Evolutionary conservation across 2,113 vertebrate genomes (phyloP).

Genomic region (Corynorhinus townsendii): DNA sequence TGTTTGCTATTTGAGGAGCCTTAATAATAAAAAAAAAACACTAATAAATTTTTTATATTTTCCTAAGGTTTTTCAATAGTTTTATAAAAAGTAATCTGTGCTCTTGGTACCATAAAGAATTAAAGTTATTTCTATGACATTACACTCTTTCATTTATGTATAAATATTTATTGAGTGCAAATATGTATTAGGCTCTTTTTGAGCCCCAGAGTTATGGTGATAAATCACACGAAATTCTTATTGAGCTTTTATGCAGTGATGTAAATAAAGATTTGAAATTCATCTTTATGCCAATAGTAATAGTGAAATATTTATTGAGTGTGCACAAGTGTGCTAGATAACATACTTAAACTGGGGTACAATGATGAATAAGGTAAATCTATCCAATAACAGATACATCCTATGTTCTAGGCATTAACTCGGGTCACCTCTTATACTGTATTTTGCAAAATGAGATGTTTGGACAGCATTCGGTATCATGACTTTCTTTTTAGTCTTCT

Average conservation of each 20-base stretch:
- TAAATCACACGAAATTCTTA: neutral
- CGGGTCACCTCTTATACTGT: neutral
- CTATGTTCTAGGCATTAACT: neutral
- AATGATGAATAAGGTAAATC: neutral
- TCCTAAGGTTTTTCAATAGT: neutral
- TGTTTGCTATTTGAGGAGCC: neutral
- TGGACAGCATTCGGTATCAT: neutral
- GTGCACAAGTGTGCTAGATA: neutral
- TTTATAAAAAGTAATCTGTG: neutral
- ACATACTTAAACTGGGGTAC: neutral
- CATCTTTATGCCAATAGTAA: neutral
- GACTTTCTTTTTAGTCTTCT: neutral
- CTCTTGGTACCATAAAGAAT: neutral
- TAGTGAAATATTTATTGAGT: neutral
- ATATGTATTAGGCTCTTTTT: neutral
- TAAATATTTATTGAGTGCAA: neutral
- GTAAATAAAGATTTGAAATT: neutral
- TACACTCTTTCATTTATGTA: neutral
- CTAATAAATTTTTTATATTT: neutral
- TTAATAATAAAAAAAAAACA: neutral
- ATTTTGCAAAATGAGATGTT: neutral
- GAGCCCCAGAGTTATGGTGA: neutral
- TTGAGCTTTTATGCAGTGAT: neutral
- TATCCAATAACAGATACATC: neutral
- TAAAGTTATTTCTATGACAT: conserved; percentile 20